These are phyloP conservation scores for Cerastis leucographa DNA, from an alignment of 2,888 invertebrate species.

Conservation along the genomic window DNA sequence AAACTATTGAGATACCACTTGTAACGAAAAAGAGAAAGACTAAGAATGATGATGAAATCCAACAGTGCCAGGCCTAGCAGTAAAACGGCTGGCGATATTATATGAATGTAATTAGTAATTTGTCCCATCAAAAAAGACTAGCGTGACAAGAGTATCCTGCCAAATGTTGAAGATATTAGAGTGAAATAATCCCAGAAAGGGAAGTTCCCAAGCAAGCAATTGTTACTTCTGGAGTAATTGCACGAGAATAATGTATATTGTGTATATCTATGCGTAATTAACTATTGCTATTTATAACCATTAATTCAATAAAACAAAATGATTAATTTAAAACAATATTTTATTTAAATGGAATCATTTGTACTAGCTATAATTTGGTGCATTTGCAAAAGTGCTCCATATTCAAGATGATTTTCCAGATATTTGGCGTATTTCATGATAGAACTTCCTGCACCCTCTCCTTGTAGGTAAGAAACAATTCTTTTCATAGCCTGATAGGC, in stretches of 20 bases:
- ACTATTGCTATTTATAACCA: neutral
- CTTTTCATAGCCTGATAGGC: slow-evolving; percentile 76
- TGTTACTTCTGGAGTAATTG: neutral
- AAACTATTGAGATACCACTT: neutral
- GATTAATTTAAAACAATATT: slow-evolving; percentile 46
- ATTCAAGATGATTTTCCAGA: slow-evolving; percentile 74
- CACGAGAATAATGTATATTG: neutral
- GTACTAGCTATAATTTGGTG: slow-evolving; percentile 69
- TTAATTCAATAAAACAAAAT: slow-evolving; percentile 45
- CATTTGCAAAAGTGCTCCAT: slow-evolving; percentile 71
- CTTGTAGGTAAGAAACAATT: slow-evolving; percentile 72
- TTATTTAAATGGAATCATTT: slow-evolving; percentile 67
- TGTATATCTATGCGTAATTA: neutral
- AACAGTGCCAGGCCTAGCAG: neutral
- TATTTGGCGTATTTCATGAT: slow-evolving; percentile 70
- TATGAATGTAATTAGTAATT: neutral
- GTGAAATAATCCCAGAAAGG: neutral
- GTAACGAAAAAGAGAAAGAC: neutral
- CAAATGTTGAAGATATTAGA: neutral
- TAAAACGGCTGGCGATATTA: neutral
- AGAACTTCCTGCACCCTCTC: slow-evolving; percentile 65
- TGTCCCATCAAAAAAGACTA: neutral
- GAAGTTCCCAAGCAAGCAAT: neutral
- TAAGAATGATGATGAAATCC: neutral
- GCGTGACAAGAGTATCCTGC: neutral